Percentiles rank a stretch among this genome's conserved stretches.
Evolutionary conservation across 2,888 invertebrate species (phyloP).

Genomic region (Microctonus aethiopoides): DNA sequence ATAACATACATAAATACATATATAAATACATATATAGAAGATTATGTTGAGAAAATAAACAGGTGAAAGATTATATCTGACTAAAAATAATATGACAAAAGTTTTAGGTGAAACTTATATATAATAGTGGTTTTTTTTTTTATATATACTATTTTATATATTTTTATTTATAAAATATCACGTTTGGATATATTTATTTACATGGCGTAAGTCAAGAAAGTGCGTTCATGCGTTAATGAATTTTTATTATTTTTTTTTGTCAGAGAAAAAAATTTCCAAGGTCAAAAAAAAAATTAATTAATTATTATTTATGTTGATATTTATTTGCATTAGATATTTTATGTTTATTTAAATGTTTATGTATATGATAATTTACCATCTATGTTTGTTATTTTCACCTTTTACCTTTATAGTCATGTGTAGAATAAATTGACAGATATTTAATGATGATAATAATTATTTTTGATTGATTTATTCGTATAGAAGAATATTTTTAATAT

Average conservation of each 20-base stretch:
- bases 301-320: slow-evolving; percentile 18
- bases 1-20: no score
- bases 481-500: slow-evolving; percentile 4
- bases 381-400: slow-evolving; percentile 1
- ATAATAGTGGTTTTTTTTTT: background rate
- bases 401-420: slow-evolving; percentile 10
- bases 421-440: background rate
- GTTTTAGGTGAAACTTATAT: slow-evolving; percentile 8
- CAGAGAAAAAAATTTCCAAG: slow-evolving; percentile 43
- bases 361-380: background rate
- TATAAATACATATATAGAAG: background rate
- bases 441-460: background rate
- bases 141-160: background rate
- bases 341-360: background rate
- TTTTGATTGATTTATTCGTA: background rate
- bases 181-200: background rate
- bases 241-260: slow-evolving; percentile 34
- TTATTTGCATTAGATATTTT: slow-evolving; percentile 34
- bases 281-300: slow-evolving; percentile 47
- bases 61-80: background rate
- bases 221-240: slow-evolving; percentile 14
- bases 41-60: background rate
- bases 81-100: background rate
- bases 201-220: background rate
- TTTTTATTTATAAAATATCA: background rate